Evolutionary conservation across 1,140 invertebrate genomes (phyloP), one percentile per base, ranked within the genome.

Genomic region (Polyergus mexicanus): DNA sequence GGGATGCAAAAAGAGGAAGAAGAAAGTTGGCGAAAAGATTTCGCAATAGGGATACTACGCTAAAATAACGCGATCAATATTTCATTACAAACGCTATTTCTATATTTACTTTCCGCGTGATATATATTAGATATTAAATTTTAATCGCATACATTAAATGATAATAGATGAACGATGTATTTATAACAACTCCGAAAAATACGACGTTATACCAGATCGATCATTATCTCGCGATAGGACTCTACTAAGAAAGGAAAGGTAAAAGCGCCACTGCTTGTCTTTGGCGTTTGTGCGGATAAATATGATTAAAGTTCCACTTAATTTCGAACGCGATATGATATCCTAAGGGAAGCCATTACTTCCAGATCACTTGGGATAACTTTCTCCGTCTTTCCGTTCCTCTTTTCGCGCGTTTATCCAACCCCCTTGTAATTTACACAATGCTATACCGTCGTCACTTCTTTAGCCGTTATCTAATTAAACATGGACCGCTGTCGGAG

Each of bases 291-390:
- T 32, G 47, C 69, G 54, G 54, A 63, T 63, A 51, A 19, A 51
- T 51, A 41, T 32, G 76, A 85, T 81, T 85, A 69, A 47, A 81
- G 38, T 62, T 60, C 32, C 84, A 51, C 75, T 54, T 72, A 47
- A 35, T 72, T 85, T 81, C 80, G 80, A 41, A 19, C 44, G 47
- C 77, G 78, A 72, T 88, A 90, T 90, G 91, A 90, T 88, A 10
- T 60, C n/a, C 54, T 44, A 80, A 87, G 81, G 72, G 86, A 75
- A 87, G 91, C 92, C 92, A 92, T 93, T 92, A 93, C 91, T 92
- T 91, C 90, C 92, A 90, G 86, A 85, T 76, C 87, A 65, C 88
- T 88, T 77, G 84, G 90, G 83, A 69, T 85, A 85, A 88, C 81
- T 89, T 83, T 65, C 65, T 78, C 68, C 84, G 78, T 44, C 68